phyloP scores from a whole-genome alignment of 2,888 invertebrate species.

The Melanostoma scalare region DNA sequence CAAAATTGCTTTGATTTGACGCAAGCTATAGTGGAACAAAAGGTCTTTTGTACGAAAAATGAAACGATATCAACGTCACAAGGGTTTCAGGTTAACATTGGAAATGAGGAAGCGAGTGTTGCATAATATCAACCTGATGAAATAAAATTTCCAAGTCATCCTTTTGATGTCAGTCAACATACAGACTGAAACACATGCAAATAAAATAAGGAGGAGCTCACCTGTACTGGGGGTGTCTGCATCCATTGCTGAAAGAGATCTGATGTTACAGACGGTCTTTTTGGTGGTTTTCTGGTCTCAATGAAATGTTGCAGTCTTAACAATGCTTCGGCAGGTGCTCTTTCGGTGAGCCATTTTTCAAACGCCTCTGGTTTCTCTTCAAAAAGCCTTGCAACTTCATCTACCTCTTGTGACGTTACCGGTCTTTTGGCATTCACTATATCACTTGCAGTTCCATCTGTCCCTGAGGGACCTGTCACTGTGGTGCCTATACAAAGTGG shows the following conservation, averaged over 20 bases:
- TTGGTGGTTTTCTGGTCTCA: conserved; percentile 83
- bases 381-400: conserved; percentile 81
- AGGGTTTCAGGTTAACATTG: too few species aligned
- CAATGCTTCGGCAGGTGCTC: conserved; percentile 87
- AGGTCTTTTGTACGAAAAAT: too few species aligned
- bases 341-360: conserved; percentile 90
- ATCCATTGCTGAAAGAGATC: conserved; percentile 94
- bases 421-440: conserved; percentile 31
- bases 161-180: too few species aligned
- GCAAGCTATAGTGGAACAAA: too few species aligned
- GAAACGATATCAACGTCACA: too few species aligned
- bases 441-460: conserved; percentile 26
- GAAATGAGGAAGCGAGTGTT: too few species aligned
- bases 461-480: conserved; percentile 18
- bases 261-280: conserved; percentile 90
- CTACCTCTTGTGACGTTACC: conserved; percentile 78
- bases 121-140: too few species aligned
- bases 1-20: too few species aligned
- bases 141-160: too few species aligned
- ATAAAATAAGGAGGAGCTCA: conserved; percentile 78
- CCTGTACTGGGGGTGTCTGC: conserved; percentile 89
- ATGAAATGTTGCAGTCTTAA: conserved; percentile 85
- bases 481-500: conserved; percentile 40
- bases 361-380: conserved; percentile 87
- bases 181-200: neutral